A percentile compares a stretch with the other conserved stretches of the same genome.
phyloP scores from a whole-genome alignment of 2,797 vertebrate species.

The Spheniscus humboldti region DNA sequence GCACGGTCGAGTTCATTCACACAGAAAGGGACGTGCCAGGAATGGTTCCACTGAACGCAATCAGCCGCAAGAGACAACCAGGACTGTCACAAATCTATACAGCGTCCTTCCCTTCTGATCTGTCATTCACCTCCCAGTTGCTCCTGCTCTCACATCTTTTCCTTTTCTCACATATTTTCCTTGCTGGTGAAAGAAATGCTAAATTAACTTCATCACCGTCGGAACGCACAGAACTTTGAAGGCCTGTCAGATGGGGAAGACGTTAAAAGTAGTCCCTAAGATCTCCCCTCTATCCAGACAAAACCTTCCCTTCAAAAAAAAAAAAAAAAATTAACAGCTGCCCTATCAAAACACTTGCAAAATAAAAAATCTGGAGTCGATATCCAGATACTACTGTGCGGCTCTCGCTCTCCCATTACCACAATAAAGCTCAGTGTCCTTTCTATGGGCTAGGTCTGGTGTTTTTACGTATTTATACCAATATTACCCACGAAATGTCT shows the following conservation, averaged over 20 bases:
- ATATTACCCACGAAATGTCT: not conserved
- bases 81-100: not conserved
- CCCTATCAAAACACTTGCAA: not conserved
- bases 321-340: not conserved
- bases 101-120: not conserved
- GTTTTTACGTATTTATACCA: not conserved
- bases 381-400: rapidly evolving
- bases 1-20: not conserved
- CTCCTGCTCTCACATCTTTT: not conserved
- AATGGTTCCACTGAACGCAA: rapidly evolving
- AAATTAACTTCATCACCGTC: not conserved
- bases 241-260: not conserved
- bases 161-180: not conserved
- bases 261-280: not conserved
- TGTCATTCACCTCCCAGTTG: not conserved
- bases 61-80: not conserved
- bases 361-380: not conserved
- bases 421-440: not conserved
- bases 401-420: not conserved
- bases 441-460: too few relatives aligned
- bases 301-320: not conserved
- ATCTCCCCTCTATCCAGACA: not conserved
- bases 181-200: not conserved
- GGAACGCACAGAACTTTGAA: not conserved
- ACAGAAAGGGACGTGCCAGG: not conserved